Percentiles rank a stretch among this genome's conserved stretches.
phyloP scores from a whole-genome alignment of 2,888 invertebrate species.

The Lingula anatina region DNA sequence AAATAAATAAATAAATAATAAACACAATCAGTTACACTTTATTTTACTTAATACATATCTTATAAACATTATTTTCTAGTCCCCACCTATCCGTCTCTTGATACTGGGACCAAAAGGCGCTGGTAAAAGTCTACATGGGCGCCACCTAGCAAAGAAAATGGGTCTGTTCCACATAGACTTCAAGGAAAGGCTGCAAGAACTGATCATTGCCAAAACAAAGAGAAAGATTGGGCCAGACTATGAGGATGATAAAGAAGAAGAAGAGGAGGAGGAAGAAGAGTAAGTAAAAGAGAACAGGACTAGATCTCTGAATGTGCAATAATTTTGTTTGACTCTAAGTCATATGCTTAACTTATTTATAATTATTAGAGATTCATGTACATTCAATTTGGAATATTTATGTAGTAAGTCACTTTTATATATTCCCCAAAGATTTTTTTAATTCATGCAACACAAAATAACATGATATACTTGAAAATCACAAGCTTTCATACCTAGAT shows the following conservation, averaged over 20 bases:
- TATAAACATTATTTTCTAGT: constrained; percentile 20
- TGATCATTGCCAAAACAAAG: constrained; percentile 50
- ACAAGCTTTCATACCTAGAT: no score
- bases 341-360: no score
- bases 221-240: constrained; percentile 48
- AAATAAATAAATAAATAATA: no score
- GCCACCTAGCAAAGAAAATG: constrained; percentile 44
- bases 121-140: constrained; percentile 49
- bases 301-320: no score
- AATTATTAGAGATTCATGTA: no score
- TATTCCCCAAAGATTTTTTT: neutral
- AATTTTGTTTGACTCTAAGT: no score
- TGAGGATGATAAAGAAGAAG: constrained; percentile 38
- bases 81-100: constrained; percentile 45
- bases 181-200: constrained; percentile 49
- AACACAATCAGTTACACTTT: no score
- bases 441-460: no score
- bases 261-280: constrained; percentile 24
- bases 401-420: neutral
- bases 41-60: neutral
- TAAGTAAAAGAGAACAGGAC: constrained; percentile 2
- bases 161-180: constrained; percentile 53
- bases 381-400: no score
- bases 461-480: no score
- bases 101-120: constrained; percentile 47